Evolutionary conservation across 1,140 invertebrate species (phyloP), one percentile per base, ranked within the genome.

Genomic region (Ceratina australensis): DNA sequence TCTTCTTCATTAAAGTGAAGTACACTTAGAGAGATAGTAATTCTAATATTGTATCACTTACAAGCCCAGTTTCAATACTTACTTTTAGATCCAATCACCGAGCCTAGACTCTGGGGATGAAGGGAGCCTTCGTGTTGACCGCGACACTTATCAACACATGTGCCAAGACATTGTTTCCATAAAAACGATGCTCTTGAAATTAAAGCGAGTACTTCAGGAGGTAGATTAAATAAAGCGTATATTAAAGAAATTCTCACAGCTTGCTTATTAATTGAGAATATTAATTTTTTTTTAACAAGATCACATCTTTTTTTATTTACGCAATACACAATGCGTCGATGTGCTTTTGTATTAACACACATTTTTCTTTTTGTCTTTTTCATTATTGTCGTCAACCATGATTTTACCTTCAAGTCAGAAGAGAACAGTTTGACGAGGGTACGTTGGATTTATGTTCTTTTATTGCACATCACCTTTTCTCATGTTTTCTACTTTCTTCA

Each of bases 151-250:
- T 74, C 94, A 95, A 69, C 93, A 94, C 64, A 94, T 96, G 90
- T 94, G 94, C 84, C 95, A 96, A 90, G 96, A 97, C 88, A 94
- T 96, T 77, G 95, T 95, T 85, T 94, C 94, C 80, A 95, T 96
- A 78, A 97, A 96, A 92, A 96, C 96, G 26, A 94, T 96, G 93
- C 93, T 96, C 71, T 90, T 96, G 78, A 95, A 95, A 90, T 93
- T 97, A 15, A 96, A 96, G 90, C 93, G 95, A 85, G 94, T 96
- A 81, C 93, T 97, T 91, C 95, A 96, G 93, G 95, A 96, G 94
- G 95, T 95, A 92, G 74, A 88, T 74, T 54, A 52, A 50, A 4
- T 1, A 15, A n/a, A 54, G 8, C 18, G 16, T 60, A 33, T 66
- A 54, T 66, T 50, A 3, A 28, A 24, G 15, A 22, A 24, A 50